Base-by-base conservation (phyloP, 1,140 invertebrate genomes). In the Sitobion miscanthi region DNA sequence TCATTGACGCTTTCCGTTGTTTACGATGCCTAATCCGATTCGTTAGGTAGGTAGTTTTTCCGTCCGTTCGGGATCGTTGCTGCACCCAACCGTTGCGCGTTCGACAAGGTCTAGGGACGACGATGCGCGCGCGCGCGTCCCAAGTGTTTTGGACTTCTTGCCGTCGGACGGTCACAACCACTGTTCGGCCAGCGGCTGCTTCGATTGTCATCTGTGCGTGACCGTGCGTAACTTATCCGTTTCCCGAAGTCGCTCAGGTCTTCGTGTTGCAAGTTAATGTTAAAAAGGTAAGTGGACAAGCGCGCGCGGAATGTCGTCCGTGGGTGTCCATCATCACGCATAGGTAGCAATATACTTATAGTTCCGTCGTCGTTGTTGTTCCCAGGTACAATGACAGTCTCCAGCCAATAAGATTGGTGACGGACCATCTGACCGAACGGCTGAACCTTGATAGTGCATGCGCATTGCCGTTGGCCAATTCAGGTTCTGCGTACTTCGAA, bases 371-470 rank as follows among this genome's bases (percentile, higher is more conserved):
- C 11, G 25, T 85, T 45, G 91, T 92, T 88, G 52, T 52, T 94
- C 94, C 45, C 90, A 94, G 94, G 94, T 94, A 94, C 94, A 94
- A 94, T 93, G 77, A 93, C 77, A 94, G 94, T 90, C 93, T 94
- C n/a, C 94, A 94, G 87, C 94, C 94, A 85, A 94, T 94, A 86
- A 94, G 94, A 94, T 94, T 90, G 23, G 94, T 94, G 86, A 94
- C 94, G 49, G 94, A 94, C 82, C 94, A 94, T 91, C 92, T 94
- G 30, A 94, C 93, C 23, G 94, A 94, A 85, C 93, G 94, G 89
- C 92, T 94, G 54, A 94, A 94, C 62, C 86, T 94, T 17, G 94
- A 94, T 0, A 93, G 90, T 49, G 83, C 93, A 52, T 94, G 35
- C 8, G 20, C 91, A 30, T n/a, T 77, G 47, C 52, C 91, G 11